These are phyloP conservation scores for Trochalopteron elliotii DNA, from an alignment of 2,113 vertebrate species.

Conservation along the genomic window DNA sequence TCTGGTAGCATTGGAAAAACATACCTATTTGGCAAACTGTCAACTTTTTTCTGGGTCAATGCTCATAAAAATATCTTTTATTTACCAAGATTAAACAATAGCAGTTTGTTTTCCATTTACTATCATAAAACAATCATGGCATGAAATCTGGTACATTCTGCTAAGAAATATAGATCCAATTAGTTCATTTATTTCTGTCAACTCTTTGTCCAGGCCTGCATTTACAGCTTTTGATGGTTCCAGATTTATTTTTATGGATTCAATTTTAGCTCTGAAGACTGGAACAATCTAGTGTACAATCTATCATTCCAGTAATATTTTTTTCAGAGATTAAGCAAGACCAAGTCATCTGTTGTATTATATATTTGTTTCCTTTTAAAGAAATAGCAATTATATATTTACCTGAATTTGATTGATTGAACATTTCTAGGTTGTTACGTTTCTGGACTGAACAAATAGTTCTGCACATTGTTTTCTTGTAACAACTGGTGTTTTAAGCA, in stretches of 20 bases:
- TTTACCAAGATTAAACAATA: slow-evolving; percentile 53
- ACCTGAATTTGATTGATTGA: slow-evolving; percentile 15
- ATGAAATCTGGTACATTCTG: not conserved
- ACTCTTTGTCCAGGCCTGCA: not conserved
- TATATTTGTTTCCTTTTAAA: slow-evolving; percentile 6
- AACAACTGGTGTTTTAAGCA: slow-evolving; percentile 10
- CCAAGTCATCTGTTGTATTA: not conserved
- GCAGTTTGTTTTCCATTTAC: slow-evolving; percentile 24
- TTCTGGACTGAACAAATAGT: slow-evolving; percentile 26
- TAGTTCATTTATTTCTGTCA: not conserved
- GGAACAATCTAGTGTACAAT: not conserved
- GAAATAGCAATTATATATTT: not conserved
- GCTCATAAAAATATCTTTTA: slow-evolving; percentile 45
- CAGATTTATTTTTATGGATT: not conserved
- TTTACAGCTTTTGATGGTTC: not conserved
- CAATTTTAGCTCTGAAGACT: not conserved
- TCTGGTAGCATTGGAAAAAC: slow-evolving; percentile 13
- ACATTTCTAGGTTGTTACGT: not conserved
- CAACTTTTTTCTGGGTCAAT: slow-evolving; percentile 12
- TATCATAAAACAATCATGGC: slow-evolving; percentile 42
- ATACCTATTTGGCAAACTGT: slow-evolving; percentile 42
- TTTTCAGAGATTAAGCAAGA: slow-evolving; percentile 4
- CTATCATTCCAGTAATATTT: not conserved
- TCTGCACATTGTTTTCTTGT: slow-evolving; percentile 3
- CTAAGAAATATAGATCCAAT: not conserved